Conservation (phyloP, 2,797 vertebrate species). For the Pagetopsis macropterus region DNA sequence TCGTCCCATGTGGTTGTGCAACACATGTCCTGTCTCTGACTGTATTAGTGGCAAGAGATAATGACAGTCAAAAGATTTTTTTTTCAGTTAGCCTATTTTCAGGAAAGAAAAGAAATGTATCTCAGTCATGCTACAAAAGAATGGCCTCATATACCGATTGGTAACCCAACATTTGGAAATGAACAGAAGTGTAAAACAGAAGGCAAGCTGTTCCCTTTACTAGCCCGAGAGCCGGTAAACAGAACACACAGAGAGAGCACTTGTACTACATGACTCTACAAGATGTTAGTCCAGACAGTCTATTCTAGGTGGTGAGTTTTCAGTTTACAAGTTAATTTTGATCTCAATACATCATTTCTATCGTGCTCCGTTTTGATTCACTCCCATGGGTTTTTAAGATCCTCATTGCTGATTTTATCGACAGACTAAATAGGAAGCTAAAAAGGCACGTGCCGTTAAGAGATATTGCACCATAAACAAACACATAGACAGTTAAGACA, state of each 20-base stretch:
- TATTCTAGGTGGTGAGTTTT: conserved; percentile 75
- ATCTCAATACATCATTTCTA: conserved; percentile 73
- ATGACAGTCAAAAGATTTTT: conserved; percentile 81
- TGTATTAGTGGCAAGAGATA: conserved; percentile 85
- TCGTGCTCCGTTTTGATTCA: conserved; percentile 80
- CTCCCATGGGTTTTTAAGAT: conserved; percentile 80
- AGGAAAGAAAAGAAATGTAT: conserved; percentile 81
- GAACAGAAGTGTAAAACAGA: conserved; percentile 80
- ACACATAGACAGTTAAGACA: conserved; percentile 79
- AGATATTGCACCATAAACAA: conserved; percentile 83
- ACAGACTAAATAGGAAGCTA: conserved; percentile 84
- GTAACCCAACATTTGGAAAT: conserved; percentile 78
- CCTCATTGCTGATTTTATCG: conserved; percentile 77
- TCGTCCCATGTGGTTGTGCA: conserved; percentile 84
- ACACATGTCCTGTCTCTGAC: conserved; percentile 84
- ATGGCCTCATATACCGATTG: conserved; percentile 75
- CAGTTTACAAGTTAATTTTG: conserved; percentile 70
- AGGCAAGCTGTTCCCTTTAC: conserved; percentile 81
- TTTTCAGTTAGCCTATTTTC: conserved; percentile 76
- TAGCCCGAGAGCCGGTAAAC: conserved; percentile 62
- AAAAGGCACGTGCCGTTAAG: conserved; percentile 86
- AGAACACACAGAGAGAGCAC: conserved; percentile 76
- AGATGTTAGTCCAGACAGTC: conserved; percentile 80
- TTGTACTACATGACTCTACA: conserved; percentile 76
- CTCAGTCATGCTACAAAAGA: conserved; percentile 86